These are phyloP conservation scores for Zosterops hypoxanthus DNA, from an alignment of 2,113 vertebrate species.

Conservation along the genomic window DNA sequence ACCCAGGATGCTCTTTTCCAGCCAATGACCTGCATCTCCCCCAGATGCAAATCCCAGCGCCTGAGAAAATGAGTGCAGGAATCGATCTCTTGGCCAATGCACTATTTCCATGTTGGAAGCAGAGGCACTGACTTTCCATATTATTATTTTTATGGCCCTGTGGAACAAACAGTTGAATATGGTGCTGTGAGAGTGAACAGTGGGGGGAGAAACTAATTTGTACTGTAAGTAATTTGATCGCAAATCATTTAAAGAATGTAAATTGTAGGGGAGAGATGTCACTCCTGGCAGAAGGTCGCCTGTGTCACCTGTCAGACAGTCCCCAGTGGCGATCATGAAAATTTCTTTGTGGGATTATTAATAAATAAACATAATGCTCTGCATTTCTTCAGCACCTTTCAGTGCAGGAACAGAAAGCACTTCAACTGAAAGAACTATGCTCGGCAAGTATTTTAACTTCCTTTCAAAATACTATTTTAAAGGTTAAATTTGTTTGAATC, in stretches of 20 bases:
- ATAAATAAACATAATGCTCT: slow-evolving; percentile 63
- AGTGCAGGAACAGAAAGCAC: not conserved
- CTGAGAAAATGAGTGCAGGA: slow-evolving; percentile 34
- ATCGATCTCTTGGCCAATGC: not conserved
- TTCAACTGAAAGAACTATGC: not conserved
- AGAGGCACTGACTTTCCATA: slow-evolving; percentile 24
- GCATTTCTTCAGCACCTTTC: slow-evolving; percentile 20
- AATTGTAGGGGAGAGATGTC: slow-evolving; percentile 61
- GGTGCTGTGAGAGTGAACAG: not conserved
- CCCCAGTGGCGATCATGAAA: slow-evolving; percentile 47
- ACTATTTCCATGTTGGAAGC: slow-evolving; percentile 10
- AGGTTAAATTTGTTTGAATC: slow-evolving; percentile 4
- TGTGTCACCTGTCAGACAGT: slow-evolving; percentile 61
- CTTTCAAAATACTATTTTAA: not conserved
- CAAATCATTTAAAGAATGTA: slow-evolving; percentile 64
- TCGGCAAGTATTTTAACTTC: not conserved
- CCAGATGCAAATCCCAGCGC: slow-evolving; percentile 31
- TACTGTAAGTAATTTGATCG: slow-evolving; percentile 54
- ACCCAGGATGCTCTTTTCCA: slow-evolving; percentile 21
- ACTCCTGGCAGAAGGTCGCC: slow-evolving; percentile 58
- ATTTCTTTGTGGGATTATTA: slow-evolving; percentile 51
- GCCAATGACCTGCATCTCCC: slow-evolving; percentile 26
- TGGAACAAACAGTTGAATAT: slow-evolving; percentile 33
- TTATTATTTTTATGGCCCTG: slow-evolving; percentile 38
- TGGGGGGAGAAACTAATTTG: slow-evolving; percentile 12